Evolutionary conservation across 2,888 invertebrate species (phyloP).

Genomic region (Oligia latruncula): DNA sequence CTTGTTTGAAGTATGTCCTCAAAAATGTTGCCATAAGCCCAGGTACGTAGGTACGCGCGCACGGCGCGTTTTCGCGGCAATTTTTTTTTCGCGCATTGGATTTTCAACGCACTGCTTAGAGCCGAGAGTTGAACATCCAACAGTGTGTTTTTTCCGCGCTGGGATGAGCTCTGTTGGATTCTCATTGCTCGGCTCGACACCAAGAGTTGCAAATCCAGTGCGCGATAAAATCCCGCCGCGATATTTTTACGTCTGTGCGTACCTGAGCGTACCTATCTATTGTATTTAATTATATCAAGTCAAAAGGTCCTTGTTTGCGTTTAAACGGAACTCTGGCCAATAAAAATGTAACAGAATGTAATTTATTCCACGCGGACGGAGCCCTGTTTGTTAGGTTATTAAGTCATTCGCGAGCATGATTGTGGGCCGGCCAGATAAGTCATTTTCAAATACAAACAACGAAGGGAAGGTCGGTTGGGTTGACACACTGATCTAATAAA

Average conservation of each 20-base stretch:
- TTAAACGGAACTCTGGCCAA: constrained; percentile 7
- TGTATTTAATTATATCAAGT: constrained; percentile 16
- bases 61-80: neutral
- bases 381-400: constrained; percentile 35
- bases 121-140: neutral
- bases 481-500: constrained; percentile 32
- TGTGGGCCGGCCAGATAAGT: constrained; percentile 26
- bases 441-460: constrained; percentile 34
- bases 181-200: neutral
- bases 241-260: neutral
- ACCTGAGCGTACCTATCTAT: neutral
- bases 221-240: neutral
- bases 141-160: neutral
- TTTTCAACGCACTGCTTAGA: neutral
- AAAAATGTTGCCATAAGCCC: neutral
- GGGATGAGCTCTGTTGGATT: neutral
- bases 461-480: constrained; percentile 28
- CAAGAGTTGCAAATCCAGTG: neutral
- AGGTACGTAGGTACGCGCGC: neutral
- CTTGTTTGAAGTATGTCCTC: constrained; percentile 12
- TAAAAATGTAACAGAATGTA: constrained; percentile 36
- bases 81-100: neutral
- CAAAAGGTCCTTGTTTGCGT: constrained; percentile 4
- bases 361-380: constrained; percentile 42
- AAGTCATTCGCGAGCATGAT: constrained; percentile 49